These are phyloP conservation scores for Pygmarrhopalites habei DNA, from an alignment of 1,140 invertebrate genomes.

Conservation along the genomic window DNA sequence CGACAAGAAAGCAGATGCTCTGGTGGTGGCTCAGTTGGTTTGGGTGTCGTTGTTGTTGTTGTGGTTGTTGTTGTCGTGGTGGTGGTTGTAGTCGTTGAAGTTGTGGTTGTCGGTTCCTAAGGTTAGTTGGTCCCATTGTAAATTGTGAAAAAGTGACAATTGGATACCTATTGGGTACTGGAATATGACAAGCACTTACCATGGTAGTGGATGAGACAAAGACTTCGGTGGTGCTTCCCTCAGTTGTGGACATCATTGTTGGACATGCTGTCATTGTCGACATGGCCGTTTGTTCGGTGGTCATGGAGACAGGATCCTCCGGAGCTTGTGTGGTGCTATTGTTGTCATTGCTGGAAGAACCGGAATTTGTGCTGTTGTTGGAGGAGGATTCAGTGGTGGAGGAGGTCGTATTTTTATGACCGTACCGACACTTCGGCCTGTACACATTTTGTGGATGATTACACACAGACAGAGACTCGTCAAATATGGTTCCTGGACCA, in stretches of 20 bases:
- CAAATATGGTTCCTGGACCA: constrained; percentile 44
- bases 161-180: too few species aligned
- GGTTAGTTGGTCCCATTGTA: too few species aligned
- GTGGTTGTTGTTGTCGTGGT: constrained; percentile 15
- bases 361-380: neutral
- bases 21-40: constrained; percentile 19
- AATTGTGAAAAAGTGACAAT: too few species aligned
- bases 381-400: neutral
- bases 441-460: constrained; percentile 46
- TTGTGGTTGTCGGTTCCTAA: constrained; percentile 6
- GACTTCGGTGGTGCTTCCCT: constrained; percentile 20
- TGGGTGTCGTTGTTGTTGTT: constrained; percentile 15
- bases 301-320: neutral
- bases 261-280: constrained; percentile 28
- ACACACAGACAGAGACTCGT: constrained; percentile 48
- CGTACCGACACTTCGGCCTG: constrained; percentile 23
- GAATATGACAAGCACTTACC: too few species aligned
- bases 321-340: neutral
- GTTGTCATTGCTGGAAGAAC: neutral
- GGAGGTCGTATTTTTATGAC: constrained; percentile 8
- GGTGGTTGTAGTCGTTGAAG: constrained; percentile 16
- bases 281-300: constrained; percentile 23
- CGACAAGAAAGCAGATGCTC: constrained; percentile 32
- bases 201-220: constrained; percentile 14
- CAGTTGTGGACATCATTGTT: constrained; percentile 20